Evolutionary conservation across 2,113 vertebrate genomes (phyloP), one percentile per base, ranked within the genome.

Genomic region (Elephas maximus): DNA sequence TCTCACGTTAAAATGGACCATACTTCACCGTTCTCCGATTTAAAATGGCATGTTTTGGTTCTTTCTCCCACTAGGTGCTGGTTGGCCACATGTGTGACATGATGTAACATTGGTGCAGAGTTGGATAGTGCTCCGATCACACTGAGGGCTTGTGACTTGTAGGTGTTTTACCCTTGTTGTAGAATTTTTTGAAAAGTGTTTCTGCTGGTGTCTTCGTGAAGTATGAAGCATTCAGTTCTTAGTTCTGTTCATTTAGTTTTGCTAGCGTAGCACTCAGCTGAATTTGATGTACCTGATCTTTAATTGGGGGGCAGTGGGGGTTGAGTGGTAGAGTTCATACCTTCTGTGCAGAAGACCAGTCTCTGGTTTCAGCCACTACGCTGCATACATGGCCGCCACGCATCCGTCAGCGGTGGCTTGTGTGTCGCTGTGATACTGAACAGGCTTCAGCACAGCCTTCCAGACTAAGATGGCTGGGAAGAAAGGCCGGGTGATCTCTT

Each of bases 1-100:
- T 84, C 71, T 92, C 89, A 92, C 37, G 71, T 96, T 77, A 87
- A 95, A 96, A 65, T 30, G 30, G 63, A 76, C 41, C 30, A 4
- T 73, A 71, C 51, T 91, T 67, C 83, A 57, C 62, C 84, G 51
- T 63, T 89, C 79, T 88, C 62, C 76, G 82, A 62, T 73, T 44
- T 65, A 89, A 90, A 86, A 65, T 41, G 41, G 37, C 71, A 83
- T 26, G 6, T n/a, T 90, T 37, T 21, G 15, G 41, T 12, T 93
- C 37, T 65, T 85, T 92, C 78, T 93, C 11, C 63, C 33, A 74
- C 81, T 67, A 45, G 33, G 18, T n/a, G 4, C 8, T 48, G 41
- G 37, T 78, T 87, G 69, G 15, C 21, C 53, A 60, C 44, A 60
- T 71, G 20, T 65, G 33, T 51, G 37, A 30, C 26, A 11, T 33